These are phyloP conservation scores for Rotaria socialis DNA, from an alignment of 2,888 invertebrate species.

Conservation along the genomic window DNA sequence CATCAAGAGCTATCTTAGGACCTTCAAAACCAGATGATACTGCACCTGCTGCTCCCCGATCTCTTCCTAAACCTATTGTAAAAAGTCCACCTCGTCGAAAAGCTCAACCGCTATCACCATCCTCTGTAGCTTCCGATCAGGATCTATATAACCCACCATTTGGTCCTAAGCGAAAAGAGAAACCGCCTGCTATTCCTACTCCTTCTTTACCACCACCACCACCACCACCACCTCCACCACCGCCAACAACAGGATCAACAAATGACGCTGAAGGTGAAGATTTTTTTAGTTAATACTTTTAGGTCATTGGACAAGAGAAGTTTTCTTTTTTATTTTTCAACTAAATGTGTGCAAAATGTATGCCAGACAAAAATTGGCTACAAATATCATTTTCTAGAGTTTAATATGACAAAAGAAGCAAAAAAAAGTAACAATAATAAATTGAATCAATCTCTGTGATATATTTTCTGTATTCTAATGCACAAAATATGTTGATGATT, in stretches of 20 bases:
- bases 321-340: neutral
- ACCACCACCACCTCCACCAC: neutral
- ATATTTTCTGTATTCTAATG: neutral
- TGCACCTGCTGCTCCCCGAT: neutral
- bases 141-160: slow-evolving; percentile 12
- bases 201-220: neutral
- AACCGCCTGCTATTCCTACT: too few species aligned
- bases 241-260: neutral
- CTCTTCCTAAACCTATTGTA: neutral
- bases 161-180: neutral
- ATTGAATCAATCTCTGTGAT: neutral
- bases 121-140: neutral
- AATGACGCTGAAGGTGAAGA: neutral
- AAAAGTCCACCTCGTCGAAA: neutral
- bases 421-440: neutral
- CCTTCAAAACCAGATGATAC: neutral
- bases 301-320: neutral
- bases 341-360: neutral
- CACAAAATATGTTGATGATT: neutral
- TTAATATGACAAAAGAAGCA: neutral
- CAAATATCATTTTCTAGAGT: slow-evolving; percentile 1
- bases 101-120: neutral
- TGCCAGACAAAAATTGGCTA: neutral
- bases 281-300: neutral
- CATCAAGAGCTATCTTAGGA: neutral